These are phyloP conservation scores for Buathra laborator DNA, from an alignment of 2,888 invertebrate genomes.

Conservation along the genomic window DNA sequence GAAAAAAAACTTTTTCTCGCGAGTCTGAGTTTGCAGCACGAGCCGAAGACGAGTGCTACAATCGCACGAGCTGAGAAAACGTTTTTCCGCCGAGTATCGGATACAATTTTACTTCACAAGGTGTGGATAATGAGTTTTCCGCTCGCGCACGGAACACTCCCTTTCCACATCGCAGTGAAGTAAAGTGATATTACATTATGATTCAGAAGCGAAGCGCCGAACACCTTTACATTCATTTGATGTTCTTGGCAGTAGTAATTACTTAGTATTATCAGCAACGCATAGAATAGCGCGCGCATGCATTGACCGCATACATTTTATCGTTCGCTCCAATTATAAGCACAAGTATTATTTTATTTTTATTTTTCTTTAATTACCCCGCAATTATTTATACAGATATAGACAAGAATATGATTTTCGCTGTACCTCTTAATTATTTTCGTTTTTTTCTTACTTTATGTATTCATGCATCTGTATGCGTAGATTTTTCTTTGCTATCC, in stretches of 20 bases:
- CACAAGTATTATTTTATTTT: constrained; percentile 12
- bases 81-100: too few relatives aligned
- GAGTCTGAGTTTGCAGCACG: too few relatives aligned
- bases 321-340: background rate
- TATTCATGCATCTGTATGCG: constrained; percentile 24
- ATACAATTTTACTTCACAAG: too few relatives aligned
- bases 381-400: constrained; percentile 5
- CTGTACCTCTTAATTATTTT: constrained; percentile 11
- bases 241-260: background rate
- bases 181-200: background rate
- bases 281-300: constrained; percentile 34
- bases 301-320: constrained; percentile 21
- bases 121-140: too few relatives aligned
- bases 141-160: too few relatives aligned
- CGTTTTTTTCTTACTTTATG: constrained; percentile 34
- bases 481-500: constrained; percentile 25
- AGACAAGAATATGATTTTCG: background rate
- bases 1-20: too few relatives aligned
- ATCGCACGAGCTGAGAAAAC: too few relatives aligned
- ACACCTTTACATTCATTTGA: constrained; percentile 22
- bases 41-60: too few relatives aligned
- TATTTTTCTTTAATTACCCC: constrained; percentile 30
- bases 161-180: too few relatives aligned
- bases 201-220: background rate
- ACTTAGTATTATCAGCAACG: background rate